Evolutionary conservation across 2,113 vertebrate species (phyloP).

Genomic region (Salminus brasiliensis): DNA sequence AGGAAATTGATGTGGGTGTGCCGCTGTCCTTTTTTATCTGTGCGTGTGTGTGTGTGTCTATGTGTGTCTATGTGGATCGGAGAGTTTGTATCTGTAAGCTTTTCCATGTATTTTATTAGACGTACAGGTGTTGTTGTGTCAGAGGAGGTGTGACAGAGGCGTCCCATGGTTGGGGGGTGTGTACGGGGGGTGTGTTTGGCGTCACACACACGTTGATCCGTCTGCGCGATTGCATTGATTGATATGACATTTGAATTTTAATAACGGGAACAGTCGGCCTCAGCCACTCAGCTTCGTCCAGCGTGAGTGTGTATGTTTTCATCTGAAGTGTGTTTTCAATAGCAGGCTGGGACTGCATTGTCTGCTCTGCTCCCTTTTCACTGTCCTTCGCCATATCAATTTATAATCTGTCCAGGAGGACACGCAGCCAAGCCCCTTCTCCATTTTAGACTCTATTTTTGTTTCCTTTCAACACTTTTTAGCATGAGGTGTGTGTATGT

Average conservation of each 20-base stretch:
- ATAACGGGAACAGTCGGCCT: constrained; percentile 61
- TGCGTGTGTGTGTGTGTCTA: background rate
- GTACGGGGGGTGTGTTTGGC: background rate
- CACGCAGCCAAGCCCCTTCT: constrained; percentile 40
- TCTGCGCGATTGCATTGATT: constrained; percentile 66
- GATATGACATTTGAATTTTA: constrained; percentile 66
- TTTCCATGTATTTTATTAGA: constrained; percentile 2
- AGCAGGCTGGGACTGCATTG: constrained; percentile 58
- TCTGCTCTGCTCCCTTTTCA: constrained; percentile 47
- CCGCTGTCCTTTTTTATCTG: background rate
- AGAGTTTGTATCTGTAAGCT: background rate
- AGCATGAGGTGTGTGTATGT: background rate
- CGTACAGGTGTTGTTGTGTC: background rate
- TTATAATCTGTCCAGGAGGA: constrained; percentile 65
- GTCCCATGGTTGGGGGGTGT: background rate
- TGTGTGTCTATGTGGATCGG: background rate
- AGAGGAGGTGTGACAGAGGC: background rate
- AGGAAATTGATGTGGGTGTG: constrained; percentile 29
- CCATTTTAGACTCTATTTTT: constrained; percentile 5
- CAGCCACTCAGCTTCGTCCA: constrained; percentile 33
- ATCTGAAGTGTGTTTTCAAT: constrained; percentile 52
- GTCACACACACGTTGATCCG: constrained; percentile 47
- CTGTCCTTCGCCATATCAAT: constrained; percentile 61
- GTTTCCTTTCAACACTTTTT: constrained; percentile 52
- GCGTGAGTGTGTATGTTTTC: constrained; percentile 25